Evolutionary conservation across 1,140 invertebrate genomes (phyloP), one percentile per base, ranked within the genome.

Genomic region (Gonatopus flavifemur): DNA sequence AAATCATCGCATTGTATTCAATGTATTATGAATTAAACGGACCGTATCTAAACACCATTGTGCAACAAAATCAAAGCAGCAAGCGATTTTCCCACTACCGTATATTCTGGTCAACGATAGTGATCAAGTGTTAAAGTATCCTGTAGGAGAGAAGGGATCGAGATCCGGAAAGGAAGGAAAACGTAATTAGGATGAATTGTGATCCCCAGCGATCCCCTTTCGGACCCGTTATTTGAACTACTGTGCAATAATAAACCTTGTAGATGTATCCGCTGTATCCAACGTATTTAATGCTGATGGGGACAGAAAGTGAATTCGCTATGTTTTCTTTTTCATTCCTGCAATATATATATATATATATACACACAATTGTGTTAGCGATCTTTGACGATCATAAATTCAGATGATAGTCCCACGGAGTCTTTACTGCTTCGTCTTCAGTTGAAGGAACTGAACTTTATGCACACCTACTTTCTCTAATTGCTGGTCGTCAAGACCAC

Each of bases 101-200:
- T 46, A 49, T 57, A 55, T 62, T 70, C 66, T 64, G 59, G 65
- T 55, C 59, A 59, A 65, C 66, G 66, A 67, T 69, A 66, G 63
- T 70, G 69, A 70, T 70, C 69, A 70, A 70, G 66, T 64, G 52
- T 53, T 55, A 50, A 52, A 61, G 52, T 63, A 59, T 52, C 50
- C 58, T 62, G 49, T 58, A 49, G 49, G 62, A 62, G 62, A 54
- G 60, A 64, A 67, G 44, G 41, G 52, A 55, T 31, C 50, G 54
- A 59, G 61, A 66, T 64, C 62, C 59, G 67, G 65, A 70, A 70
- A 67, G 57, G 65, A 67, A 63, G 63, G 63, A 67, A 64, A 61
- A 69, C 67, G 66, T 69, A 67, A 70, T 70, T 70, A 70, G 68
- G 66, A 70, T 70, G 68, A 70, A 60, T 70, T 69, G 68, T 59